These are phyloP conservation scores for Leucophenga maculata DNA, from an alignment of 2,888 invertebrate genomes.

Conservation along the genomic window DNA sequence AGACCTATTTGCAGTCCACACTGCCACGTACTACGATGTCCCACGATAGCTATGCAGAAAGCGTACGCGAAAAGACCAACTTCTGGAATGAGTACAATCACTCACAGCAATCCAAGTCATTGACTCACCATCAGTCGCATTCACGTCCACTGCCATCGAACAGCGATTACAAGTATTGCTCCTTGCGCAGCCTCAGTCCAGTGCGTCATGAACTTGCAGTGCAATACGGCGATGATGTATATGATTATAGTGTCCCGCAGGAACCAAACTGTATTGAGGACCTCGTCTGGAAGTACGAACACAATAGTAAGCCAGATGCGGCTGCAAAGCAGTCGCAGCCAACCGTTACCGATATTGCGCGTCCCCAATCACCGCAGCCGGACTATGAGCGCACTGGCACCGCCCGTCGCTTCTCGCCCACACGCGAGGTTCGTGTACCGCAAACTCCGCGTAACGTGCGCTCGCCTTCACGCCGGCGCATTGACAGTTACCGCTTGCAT, in stretches of 20 bases:
- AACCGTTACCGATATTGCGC: conserved; percentile 45
- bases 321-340: neutral
- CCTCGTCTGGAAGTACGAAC: conserved; percentile 69
- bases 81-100: conserved; percentile 75
- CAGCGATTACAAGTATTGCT: conserved; percentile 80
- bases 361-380: conserved; percentile 52
- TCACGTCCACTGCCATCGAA: conserved; percentile 77
- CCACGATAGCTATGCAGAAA: conserved; percentile 73
- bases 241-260: conserved; percentile 48
- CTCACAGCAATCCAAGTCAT: conserved; percentile 72
- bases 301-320: conserved; percentile 36
- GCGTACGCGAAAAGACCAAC: conserved; percentile 80
- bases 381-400: conserved; percentile 20
- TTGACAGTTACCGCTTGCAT: conserved; percentile 72
- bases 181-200: conserved; percentile 71
- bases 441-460: conserved; percentile 73
- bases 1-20: conserved; percentile 15
- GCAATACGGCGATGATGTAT: conserved; percentile 42
- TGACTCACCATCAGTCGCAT: conserved; percentile 74
- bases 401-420: conserved; percentile 63
- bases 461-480: conserved; percentile 80
- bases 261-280: conserved; percentile 72
- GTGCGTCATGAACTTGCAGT: conserved; percentile 19
- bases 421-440: conserved; percentile 71
- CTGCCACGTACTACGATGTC: neutral